Evolutionary conservation across 2,888 invertebrate genomes (phyloP), one percentile per base, ranked within the genome.

Genomic region (Muschampia plurimacula): DNA sequence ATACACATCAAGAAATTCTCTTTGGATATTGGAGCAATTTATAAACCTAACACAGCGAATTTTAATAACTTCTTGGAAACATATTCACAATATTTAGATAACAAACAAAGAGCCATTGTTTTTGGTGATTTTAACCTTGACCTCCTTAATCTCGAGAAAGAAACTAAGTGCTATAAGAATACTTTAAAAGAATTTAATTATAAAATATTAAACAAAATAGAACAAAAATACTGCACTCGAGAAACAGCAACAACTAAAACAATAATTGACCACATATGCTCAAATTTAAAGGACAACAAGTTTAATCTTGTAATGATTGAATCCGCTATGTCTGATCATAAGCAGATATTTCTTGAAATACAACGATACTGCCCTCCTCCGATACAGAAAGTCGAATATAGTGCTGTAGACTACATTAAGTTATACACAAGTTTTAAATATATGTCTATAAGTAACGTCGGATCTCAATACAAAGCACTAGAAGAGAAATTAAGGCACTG

Each of bases 1-100:
- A 67, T 78, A 49, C 75, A 77, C 46, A 0, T 77, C 9, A 13
- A 77, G 9, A 79, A 75, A 57, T 70, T 76, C n/a, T 74, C 74
- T 22, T 13, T 60, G 4, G 59, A 60, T 13, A 2, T 60, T 60
- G 59, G 59, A 0, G 59, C 2, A 36, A 60, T 60, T 7, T 60
- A 60, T 36, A 60, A 60, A 36, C 60, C 60, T 6, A n/a, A 60
- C 8, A 60, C 5, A 36, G 7, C 60, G 1, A 36, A 60, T 4
- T 0, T 60, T 3, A 46, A 28, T 8, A 44, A 57, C 2, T 67
- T 67, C 9, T 8, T 67, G 1, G 67, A 55, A 13, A 28, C 1
- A 0, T 67, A 67, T 13, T 0, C 4, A 1, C 15, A 57, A 28
- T 57, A 55, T 2, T 28, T 67, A 57, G 0, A 10, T 0, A 55